Evolutionary conservation across 2,797 vertebrate species (phyloP), one percentile per base, ranked within the genome.

Genomic region (Rhinatrema bivittatum): DNA sequence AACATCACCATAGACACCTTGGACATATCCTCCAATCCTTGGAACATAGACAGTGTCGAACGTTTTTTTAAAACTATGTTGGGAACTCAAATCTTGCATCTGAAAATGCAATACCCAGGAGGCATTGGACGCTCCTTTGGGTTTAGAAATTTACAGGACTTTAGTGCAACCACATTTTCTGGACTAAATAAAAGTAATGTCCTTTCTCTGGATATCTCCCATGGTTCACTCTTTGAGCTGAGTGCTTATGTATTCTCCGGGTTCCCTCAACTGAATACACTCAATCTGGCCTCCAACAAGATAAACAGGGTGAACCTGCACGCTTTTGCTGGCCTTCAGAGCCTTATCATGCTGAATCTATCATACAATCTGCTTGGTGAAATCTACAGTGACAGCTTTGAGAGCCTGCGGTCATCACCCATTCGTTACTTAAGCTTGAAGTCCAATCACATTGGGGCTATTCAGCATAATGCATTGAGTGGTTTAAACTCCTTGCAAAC

Each of bases 361-460:
- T 66, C 62, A 9, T 5, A 23, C 24, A 66, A 66, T 22, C 39
- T 66, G 2, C 29, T 66, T 5, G 59, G 58, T n/a, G 52, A 53
- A 6, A 21, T 66, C 16, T 37, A 36, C 10, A 11, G 4, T 1
- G 27, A 17, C 8, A 29, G n/a, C 2, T 35, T 62, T 19, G 9
- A 20, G n/a, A 19, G 25, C 5, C 26, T 66, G 5, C 32, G 14
- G 29, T 9, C 39, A 5, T 50, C 45, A 7, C 29, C 36, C 1
- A 28, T 66, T 7, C 29, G 14, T 3, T 9, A 7, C 4, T 32
- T 66, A 17, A 36, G 43, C 19, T 46, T 62, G 10, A 46, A 34
- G 9, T 53, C 39, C 25, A 66, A 66, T 24, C 39, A 62, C 23
- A 45, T 66, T 15, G 62, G 62, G 6, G 36, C 11, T 2, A 20